Evolutionary conservation across 2,113 vertebrate genomes (phyloP), one percentile per base, ranked within the genome.

Genomic region (Malurus elegans): DNA sequence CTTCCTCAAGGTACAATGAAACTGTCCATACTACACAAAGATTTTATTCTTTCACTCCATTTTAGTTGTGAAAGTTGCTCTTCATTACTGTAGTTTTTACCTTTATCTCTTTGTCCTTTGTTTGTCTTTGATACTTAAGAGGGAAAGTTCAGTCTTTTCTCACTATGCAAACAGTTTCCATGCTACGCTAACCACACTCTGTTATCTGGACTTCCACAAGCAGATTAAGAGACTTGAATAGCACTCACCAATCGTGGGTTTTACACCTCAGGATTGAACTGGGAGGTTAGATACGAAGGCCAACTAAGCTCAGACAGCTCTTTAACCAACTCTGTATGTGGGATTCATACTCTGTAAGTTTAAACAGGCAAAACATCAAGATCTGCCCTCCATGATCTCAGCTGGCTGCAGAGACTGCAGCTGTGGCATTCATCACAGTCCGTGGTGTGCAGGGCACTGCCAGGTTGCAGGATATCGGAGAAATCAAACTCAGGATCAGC

Each of bases 101-200:
- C 73, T 89, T 95, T 91, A 61, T 82, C 88, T 79, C 70, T 85
- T 69, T 86, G 78, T 42, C 32, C 81, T 94, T 88, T 87, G 79
- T 92, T 95, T 96, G 44, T 36, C 88, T 94, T 95, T 78, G 66
- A 66, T 58, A 88, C 66, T 90, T 70, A 36, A 62, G 81, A 94
- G 42, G 44, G 69, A 79, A 90, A 90, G 64, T 90, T 86, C 70
- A 78, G 51, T 54, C 81, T 88, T 79, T 94, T 72, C 74, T 92
- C 58, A 66, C 91, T 94, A 13, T 9, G 66, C 95, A 96, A 96
- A 95, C 45, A 90, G 42, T 78, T 90, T 31, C 72, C 65, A 36
- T 21, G 69, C 64, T 66, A 80, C 0, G 0, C 71, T 90, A 86
- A 76, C 34, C 4, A 17, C 85, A 42, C 51, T 60, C 29, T 75